phyloP scores from a whole-genome alignment of 2,797 vertebrate genomes.

The Pitangus sulphuratus region DNA sequence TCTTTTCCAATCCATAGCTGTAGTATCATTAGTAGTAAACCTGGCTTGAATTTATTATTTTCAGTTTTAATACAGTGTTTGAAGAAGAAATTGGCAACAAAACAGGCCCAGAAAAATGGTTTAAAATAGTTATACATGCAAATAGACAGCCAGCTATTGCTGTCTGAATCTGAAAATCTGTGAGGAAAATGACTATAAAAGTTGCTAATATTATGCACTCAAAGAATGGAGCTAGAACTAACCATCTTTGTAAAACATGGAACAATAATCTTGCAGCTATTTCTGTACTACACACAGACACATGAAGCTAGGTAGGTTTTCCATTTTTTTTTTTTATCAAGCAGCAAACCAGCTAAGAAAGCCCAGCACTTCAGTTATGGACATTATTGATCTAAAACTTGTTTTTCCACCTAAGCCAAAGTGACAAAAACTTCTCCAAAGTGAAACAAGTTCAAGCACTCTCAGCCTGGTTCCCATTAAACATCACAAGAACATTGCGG shows the following conservation, averaged over 20 bases:
- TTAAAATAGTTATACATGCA: background rate
- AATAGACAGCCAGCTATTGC: background rate
- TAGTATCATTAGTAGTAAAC: background rate
- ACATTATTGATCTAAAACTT: constrained; percentile 55
- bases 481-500: background rate
- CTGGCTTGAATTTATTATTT: background rate
- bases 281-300: background rate
- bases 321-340: background rate
- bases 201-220: background rate
- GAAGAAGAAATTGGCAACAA: background rate
- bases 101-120: background rate
- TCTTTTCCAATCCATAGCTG: background rate
- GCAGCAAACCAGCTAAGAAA: background rate
- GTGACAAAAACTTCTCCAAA: constrained; percentile 58
- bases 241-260: background rate
- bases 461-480: constrained; percentile 36
- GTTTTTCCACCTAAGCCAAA: constrained; percentile 25
- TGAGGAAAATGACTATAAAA: background rate
- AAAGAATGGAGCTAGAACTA: background rate
- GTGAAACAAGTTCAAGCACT: constrained; percentile 36
- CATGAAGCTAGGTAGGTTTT: background rate
- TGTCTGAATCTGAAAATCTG: background rate
- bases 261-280: background rate
- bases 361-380: background rate
- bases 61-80: background rate